Base-by-base conservation (phyloP, 2,797 vertebrate species). In the Ctenopoma multispine region DNA sequence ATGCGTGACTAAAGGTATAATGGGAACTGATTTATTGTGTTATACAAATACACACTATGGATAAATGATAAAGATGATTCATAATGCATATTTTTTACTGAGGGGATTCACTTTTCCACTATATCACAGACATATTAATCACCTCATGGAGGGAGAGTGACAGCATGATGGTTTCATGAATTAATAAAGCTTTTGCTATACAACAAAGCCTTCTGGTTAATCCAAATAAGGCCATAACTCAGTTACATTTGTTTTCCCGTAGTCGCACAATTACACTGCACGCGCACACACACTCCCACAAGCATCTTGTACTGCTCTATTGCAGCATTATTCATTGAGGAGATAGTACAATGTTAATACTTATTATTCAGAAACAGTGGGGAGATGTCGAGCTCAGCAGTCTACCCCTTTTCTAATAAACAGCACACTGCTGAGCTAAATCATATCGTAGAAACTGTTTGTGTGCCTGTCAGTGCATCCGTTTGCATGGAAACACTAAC, bases 281-380 rank as follows among this genome's bases (percentile, higher is more conserved):
- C 23, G 27, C 41, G 23, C 43, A 66, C 60, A 65, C 27, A 56
- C 72, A 54, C 34, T 20, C 63, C 55, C 54, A 63, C 54, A 63
- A 57, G 44, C n/a, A 55, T 36, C 41, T 12, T 63, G 66, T 50
- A 34, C 9, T 27, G 57, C 62, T 80, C 49, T 57, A 71, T 58
- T 75, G 72, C 54, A 69, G 70, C 69, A 58, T 78, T 87, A 78
- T 69, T 79, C 64, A 72, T 43, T 20, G 69, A 67, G 69, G 63
- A 80, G 75, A 78, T 66, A 67, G 67, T 68, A 71, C 61, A 76
- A 59, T 83, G 84, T 86, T 89, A 83, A 87, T 90, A 79, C 78
- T 90, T 89, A 89, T 91, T 90, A 87, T 92, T 88, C 82, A 82
- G 69, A 83, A 86, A 83, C 88, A 88, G 89, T 84, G 66, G 88